A percentile compares a stretch with the other conserved stretches of the same genome.
These are phyloP conservation scores for Macroteleia sp. DNA, from an alignment of 2,888 invertebrate species.

Conservation along the genomic window DNA sequence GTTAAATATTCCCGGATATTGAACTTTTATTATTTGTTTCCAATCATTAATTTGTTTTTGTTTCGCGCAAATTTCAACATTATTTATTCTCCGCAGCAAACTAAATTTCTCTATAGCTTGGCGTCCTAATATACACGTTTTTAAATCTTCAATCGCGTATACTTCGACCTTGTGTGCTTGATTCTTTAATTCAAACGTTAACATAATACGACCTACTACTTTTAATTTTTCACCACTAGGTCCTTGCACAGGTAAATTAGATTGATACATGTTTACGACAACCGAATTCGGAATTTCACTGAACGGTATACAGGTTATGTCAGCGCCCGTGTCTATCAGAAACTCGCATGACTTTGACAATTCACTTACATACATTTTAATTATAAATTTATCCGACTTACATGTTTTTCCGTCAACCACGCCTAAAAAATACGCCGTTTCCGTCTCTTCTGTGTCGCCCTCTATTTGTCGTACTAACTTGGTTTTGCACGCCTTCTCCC, in stretches of 20 bases:
- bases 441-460: neutral
- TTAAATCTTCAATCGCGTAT: constrained; percentile 38
- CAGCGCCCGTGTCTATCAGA: constrained; percentile 52
- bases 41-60: too few species aligned
- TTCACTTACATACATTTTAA: neutral
- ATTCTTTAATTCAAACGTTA: constrained; percentile 19
- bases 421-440: neutral
- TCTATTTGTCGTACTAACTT: constrained; percentile 10
- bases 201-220: constrained; percentile 23
- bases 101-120: constrained; percentile 41
- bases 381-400: neutral
- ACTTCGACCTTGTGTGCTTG: constrained; percentile 4
- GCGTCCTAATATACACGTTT: constrained; percentile 56
- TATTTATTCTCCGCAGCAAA: constrained; percentile 4
- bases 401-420: neutral
- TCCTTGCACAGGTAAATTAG: constrained; percentile 36
- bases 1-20: constrained; percentile 49
- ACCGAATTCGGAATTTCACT: constrained; percentile 11
- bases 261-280: constrained; percentile 6
- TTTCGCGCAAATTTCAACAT: neutral
- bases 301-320: constrained; percentile 40
- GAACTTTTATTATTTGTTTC: too few species aligned
- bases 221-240: constrained; percentile 40
- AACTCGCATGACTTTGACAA: constrained; percentile 12
- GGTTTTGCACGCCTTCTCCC: constrained; percentile 58